Base-by-base conservation (phyloP, 2,797 vertebrate species). In the Fringilla coelebs region DNA sequence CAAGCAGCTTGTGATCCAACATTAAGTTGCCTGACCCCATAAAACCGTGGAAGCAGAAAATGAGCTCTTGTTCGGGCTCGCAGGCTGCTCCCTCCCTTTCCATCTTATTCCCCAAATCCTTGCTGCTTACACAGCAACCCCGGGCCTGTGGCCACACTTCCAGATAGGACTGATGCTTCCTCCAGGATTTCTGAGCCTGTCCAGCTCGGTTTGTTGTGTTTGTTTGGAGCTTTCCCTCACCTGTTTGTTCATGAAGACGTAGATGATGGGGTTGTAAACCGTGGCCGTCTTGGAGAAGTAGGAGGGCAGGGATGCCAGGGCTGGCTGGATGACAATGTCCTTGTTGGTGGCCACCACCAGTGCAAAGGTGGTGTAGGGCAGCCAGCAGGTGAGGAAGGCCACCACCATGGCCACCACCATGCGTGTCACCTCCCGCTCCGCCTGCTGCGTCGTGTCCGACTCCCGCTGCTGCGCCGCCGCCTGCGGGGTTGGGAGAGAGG, bases 161-260 rank as follows among this genome's bases (percentile, higher is more conserved):
- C 57, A 66, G 21, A 1, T 1, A 17, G 72, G 67, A 15, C 1
- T 4, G 13, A 1, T 15, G 58, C 9, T 24, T 67, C 57, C 52
- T 65, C 40, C 16, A 5, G 25, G 4, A 12, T 45, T 66, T 62
- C 13, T 18, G 52, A 54, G n/a, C 15, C 81, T 25, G 3, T 43
- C 19, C 12, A 58, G 24, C 10, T 28, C 40, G 36, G 58, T 61
- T 40, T 18, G 8, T 22, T 57, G 10, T 36, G 12, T 51, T n/a
- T 10, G 4, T 54, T 25, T 2, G 13, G 0, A 6, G 43, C 26
- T 55, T 45, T 22, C 28, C n/a, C 94, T 90, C 79, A 97, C 97
- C 96, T 97, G 96, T 26, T 97, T 98, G 86, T 98, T 97, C 97
- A 97, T 97, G 91, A 98, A 98, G 88, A 97, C 85, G 1, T 98